A percentile compares a stretch with the other conserved stretches of the same genome.
Conservation (phyloP, 1,140 invertebrate species). For the Patella vulgata region DNA sequence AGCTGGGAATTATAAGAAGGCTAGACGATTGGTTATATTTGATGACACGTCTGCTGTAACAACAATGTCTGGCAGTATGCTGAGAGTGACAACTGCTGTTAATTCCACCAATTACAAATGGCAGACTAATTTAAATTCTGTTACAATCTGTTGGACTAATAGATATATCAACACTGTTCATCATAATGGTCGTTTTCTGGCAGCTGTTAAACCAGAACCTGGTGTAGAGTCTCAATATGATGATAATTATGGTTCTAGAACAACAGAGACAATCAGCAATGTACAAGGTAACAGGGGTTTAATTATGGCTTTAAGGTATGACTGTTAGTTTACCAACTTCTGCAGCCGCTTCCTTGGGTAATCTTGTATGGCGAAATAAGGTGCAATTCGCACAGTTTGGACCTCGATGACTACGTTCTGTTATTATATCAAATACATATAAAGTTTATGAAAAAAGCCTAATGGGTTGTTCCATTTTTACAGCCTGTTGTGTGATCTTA, state of each 20-base stretch:
- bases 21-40: constrained; percentile 26
- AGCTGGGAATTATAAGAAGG: constrained; percentile 36
- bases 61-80: background rate
- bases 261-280: constrained; percentile 14
- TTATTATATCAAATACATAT: too few relatives aligned
- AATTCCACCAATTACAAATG: constrained; percentile 19
- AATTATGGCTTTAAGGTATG: too few relatives aligned
- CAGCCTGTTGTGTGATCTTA: too few relatives aligned
- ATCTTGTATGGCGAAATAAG: too few relatives aligned
- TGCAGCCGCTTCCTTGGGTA: too few relatives aligned
- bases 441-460: too few relatives aligned
- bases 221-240: constrained; percentile 26
- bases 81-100: constrained; percentile 24
- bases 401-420: too few relatives aligned
- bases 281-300: constrained; percentile 36
- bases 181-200: constrained; percentile 24
- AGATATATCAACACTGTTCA: constrained; percentile 31
- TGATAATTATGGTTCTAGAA: constrained; percentile 31
- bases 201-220: constrained; percentile 8
- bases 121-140: constrained; percentile 8
- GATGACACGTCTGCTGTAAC: constrained; percentile 23
- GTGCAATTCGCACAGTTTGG: too few relatives aligned
- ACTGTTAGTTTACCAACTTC: too few relatives aligned
- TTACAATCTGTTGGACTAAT: constrained; percentile 25
- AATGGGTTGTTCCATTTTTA: too few relatives aligned